A percentile compares a stretch with the other conserved stretches of the same genome.
Conservation (phyloP, 1,140 invertebrate species). For the Nylanderia fulva region DNA sequence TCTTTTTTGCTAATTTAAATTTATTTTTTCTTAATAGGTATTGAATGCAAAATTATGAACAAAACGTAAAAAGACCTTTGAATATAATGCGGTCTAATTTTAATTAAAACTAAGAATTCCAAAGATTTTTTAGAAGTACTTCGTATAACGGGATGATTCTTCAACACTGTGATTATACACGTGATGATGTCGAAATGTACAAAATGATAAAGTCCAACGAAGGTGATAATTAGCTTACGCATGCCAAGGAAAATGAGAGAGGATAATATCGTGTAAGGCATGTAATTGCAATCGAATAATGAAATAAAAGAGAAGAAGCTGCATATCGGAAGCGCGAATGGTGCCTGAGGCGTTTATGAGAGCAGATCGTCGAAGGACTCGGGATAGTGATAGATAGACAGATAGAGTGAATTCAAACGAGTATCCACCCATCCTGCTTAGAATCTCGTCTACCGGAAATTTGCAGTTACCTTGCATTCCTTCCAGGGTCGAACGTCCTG, state of each 20-base stretch:
- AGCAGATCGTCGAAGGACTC: constrained; percentile 29
- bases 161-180: background rate
- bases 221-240: constrained; percentile 58
- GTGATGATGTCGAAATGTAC: background rate
- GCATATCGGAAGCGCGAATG: constrained; percentile 52
- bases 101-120: background rate
- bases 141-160: constrained; percentile 7
- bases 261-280: constrained; percentile 35
- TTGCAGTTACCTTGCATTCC: constrained; percentile 83
- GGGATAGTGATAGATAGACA: constrained; percentile 58
- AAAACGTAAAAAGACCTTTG: background rate
- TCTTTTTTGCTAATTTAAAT: background rate
- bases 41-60: background rate
- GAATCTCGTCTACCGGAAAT: constrained; percentile 80
- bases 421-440: constrained; percentile 73
- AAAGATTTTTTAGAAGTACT: background rate
- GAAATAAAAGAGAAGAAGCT: constrained; percentile 46
- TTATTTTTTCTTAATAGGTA: background rate
- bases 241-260: constrained; percentile 1
- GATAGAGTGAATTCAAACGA: constrained; percentile 73
- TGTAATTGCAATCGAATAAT: constrained; percentile 41
- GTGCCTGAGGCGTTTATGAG: constrained; percentile 62
- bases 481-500: constrained; percentile 76
- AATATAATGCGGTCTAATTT: background rate
- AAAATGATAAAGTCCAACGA: background rate